These are phyloP conservation scores for Sebastolobus alascanus DNA, from an alignment of 2,797 vertebrate genomes.

Conservation along the genomic window DNA sequence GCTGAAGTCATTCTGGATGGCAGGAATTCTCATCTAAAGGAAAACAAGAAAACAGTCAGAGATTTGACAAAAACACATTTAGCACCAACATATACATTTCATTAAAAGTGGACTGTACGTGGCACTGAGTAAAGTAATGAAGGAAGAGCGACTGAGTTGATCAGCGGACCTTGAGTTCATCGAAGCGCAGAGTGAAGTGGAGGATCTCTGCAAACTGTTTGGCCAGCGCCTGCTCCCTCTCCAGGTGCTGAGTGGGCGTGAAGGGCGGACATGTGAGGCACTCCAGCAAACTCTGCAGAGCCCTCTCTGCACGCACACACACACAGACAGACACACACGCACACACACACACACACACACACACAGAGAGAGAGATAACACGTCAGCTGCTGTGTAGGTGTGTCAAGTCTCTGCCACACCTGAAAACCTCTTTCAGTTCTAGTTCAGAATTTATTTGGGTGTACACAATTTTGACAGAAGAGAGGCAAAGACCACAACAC, in stretches of 20 bases:
- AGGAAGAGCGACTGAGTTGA: background rate
- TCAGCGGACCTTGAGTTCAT: conserved; percentile 94
- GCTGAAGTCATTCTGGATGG: conserved; percentile 99
- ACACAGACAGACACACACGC: background rate
- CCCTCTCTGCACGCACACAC: conserved; percentile 84
- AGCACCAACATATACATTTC: background rate
- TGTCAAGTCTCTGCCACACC: background rate
- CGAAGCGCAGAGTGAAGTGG: conserved; percentile 98
- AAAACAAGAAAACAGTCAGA: conserved; percentile 18
- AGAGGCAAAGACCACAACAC: background rate
- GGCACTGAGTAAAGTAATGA: background rate
- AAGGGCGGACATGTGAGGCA: conserved; percentile 94
- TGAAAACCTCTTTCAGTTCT: background rate
- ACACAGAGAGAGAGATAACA: conserved; percentile 5
- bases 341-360: background rate
- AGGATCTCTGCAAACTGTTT: conserved; percentile 99
- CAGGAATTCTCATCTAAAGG: conserved; percentile 96
- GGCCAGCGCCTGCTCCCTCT: conserved; percentile 95
- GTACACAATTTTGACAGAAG: background rate
- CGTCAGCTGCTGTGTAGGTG: background rate
- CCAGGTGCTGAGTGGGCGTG: conserved; percentile 97
- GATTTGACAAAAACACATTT: background rate
- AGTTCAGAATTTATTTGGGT: background rate
- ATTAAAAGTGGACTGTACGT: background rate
- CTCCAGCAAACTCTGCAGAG: conserved; percentile 93